Conservation (phyloP, 2,113 vertebrate genomes). For the Delphinapterus leucas region DNA sequence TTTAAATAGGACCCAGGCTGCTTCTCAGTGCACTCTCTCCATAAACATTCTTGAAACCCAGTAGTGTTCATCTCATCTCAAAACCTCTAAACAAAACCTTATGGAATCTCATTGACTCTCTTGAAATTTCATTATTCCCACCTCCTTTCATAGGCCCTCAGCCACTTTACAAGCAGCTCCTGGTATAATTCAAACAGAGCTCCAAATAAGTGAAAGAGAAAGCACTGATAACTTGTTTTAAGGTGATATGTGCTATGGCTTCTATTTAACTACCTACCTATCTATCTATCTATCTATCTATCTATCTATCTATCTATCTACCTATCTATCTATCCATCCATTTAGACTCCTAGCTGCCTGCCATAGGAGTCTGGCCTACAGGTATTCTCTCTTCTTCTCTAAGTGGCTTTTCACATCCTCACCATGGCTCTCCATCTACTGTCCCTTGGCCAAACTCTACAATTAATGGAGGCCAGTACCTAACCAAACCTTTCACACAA, state of each 20-base stretch:
- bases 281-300: background rate
- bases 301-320: background rate
- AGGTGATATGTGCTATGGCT: background rate
- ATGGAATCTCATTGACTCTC: background rate
- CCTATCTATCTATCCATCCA: background rate
- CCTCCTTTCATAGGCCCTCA: background rate
- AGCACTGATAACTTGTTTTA: background rate
- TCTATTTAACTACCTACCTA: background rate
- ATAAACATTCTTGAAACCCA: background rate
- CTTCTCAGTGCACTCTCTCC: background rate
- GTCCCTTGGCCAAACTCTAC: background rate
- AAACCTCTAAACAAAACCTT: background rate
- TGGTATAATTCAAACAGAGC: background rate
- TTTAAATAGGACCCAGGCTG: background rate
- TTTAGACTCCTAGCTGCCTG: background rate
- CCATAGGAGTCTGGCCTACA: background rate
- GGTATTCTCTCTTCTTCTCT: background rate
- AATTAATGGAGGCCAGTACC: conserved; percentile 3
- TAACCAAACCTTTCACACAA: conserved; percentile 57
- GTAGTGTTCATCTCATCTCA: background rate
- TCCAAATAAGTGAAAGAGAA: background rate
- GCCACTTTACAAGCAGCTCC: background rate
- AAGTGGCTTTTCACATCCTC: background rate
- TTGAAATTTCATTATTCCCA: background rate
- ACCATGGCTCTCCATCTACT: background rate